phyloP scores from a whole-genome alignment of 2,888 invertebrate species.

The Microctonus brassicae region DNA sequence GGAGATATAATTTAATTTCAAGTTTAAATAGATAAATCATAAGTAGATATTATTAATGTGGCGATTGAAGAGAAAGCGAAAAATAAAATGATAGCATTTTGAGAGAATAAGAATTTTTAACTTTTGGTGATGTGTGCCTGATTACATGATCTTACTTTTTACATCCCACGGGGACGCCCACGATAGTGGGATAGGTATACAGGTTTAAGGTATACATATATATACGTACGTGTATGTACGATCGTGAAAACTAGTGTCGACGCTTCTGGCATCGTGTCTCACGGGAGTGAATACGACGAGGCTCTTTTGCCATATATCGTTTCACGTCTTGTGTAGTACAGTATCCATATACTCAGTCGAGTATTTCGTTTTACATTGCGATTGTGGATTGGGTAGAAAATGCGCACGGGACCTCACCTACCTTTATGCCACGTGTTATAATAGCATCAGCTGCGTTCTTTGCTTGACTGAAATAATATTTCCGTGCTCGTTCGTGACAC shows the following conservation, averaged over 20 bases:
- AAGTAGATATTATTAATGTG: neutral
- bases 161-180: slow-evolving; percentile 37
- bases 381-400: neutral
- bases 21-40: too few species aligned
- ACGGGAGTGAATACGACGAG: slow-evolving; percentile 22
- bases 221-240: neutral
- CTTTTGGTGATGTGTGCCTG: slow-evolving; percentile 3
- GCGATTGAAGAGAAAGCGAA: neutral
- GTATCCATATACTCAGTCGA: slow-evolving; percentile 3
- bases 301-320: slow-evolving; percentile 11
- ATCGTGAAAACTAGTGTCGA: neutral
- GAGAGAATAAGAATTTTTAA: slow-evolving; percentile 4
- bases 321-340: neutral
- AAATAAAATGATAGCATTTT: neutral
- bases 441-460: slow-evolving; percentile 2
- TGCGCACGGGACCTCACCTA: neutral
- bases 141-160: slow-evolving; percentile 16
- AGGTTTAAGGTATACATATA: neutral
- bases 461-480: slow-evolving; percentile 13
- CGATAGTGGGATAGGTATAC: neutral
- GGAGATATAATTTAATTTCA: too few species aligned
- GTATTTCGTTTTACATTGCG: slow-evolving; percentile 2
- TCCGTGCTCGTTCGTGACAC: neutral
- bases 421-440: neutral
- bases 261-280: slow-evolving; percentile 3